These are phyloP conservation scores for Mohoua ochrocephala DNA, from an alignment of 2,113 vertebrate species.

Conservation along the genomic window DNA sequence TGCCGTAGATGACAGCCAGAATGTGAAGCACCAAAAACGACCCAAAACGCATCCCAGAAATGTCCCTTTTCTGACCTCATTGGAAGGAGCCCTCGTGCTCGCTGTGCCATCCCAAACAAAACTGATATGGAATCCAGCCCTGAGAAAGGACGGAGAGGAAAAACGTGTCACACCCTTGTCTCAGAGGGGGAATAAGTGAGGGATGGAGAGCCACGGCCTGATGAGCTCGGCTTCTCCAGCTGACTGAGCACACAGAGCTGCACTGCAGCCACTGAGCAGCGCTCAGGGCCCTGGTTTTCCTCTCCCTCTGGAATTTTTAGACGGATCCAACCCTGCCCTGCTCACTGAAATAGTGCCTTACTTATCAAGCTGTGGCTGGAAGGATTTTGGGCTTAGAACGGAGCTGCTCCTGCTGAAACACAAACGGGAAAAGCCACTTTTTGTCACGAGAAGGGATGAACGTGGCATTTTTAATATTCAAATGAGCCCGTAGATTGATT, in stretches of 20 bases:
- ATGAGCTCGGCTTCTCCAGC: not conserved
- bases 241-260: not conserved
- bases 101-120: not conserved
- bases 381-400: not conserved
- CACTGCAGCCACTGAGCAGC: not conserved
- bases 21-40: not conserved
- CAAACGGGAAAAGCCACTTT: not conserved
- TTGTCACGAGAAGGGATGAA: not conserved
- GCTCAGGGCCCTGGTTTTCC: not conserved
- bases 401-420: not conserved
- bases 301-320: not conserved
- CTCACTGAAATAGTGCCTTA: not conserved
- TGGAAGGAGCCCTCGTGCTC: not conserved
- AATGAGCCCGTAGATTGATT: not conserved
- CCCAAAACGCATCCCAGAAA: accelerated
- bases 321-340: not conserved
- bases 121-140: accelerated
- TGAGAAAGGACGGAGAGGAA: not conserved
- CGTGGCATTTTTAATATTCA: not conserved
- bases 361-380: not conserved
- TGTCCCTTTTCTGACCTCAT: accelerated
- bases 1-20: accelerated
- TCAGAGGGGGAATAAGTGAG: not conserved
- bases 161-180: not conserved
- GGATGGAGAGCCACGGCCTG: not conserved